A percentile compares a stretch with the other conserved stretches of the same genome.
phyloP scores from a whole-genome alignment of 2,888 invertebrate genomes.

The Allygus modestus region DNA sequence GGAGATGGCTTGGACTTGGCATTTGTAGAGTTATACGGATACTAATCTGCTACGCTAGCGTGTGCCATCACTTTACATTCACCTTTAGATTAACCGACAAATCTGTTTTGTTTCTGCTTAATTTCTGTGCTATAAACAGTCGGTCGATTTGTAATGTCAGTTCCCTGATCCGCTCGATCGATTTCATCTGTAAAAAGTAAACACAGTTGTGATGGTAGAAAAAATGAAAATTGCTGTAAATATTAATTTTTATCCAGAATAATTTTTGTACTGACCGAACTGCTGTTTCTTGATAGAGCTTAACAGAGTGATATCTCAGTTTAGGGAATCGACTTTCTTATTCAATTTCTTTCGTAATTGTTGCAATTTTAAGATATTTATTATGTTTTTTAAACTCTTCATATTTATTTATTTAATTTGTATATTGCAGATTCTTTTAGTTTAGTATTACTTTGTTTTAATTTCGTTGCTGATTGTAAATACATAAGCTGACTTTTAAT shows the following conservation, averaged over 20 bases:
- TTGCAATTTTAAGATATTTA: slow-evolving; percentile 59
- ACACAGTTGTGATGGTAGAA: not conserved
- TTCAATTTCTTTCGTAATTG: slow-evolving; percentile 13
- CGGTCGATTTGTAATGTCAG: slow-evolving; percentile 2
- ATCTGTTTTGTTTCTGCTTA: slow-evolving; percentile 60
- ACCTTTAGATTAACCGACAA: slow-evolving; percentile 61
- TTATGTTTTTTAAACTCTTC: slow-evolving; percentile 54
- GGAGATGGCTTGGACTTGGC: slow-evolving; percentile 99
- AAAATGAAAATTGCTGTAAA: slow-evolving; percentile 1
- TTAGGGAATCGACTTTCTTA: slow-evolving; percentile 3
- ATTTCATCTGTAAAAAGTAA: slow-evolving; percentile 1
- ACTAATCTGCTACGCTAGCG: slow-evolving; percentile 74
- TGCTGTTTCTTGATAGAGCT: slow-evolving; percentile 15
- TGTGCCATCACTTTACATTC: slow-evolving; percentile 61
- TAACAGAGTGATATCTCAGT: not conserved
- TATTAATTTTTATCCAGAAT: slow-evolving; percentile 2
- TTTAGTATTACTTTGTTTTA: slow-evolving; percentile 53
- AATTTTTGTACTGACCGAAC: slow-evolving; percentile 27
- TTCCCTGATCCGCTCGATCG: slow-evolving; percentile 9
- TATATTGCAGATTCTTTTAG: slow-evolving; percentile 48
- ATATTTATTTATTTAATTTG: slow-evolving; percentile 58
- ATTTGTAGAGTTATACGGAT: slow-evolving; percentile 89
- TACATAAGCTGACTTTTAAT: slow-evolving; percentile 49
- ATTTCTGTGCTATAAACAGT: slow-evolving; percentile 45
- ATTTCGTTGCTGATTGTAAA: slow-evolving; percentile 42